Evolutionary conservation across 2,113 vertebrate species (phyloP).

Genomic region (Petrocephalus zakoni): DNA sequence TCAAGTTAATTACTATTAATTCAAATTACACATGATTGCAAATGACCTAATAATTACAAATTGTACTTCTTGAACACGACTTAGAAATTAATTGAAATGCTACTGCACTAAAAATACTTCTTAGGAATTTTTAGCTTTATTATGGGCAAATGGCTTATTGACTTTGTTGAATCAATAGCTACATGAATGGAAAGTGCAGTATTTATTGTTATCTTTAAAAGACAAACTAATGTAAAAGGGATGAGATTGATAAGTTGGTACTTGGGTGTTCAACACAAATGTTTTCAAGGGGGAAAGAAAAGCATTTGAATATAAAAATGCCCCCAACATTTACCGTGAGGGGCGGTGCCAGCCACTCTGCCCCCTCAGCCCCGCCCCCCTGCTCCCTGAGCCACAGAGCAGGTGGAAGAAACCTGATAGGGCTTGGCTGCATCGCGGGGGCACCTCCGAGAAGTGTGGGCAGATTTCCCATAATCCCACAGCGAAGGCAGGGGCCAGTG

Average conservation of each 20-base stretch:
- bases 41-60: constrained; percentile 14
- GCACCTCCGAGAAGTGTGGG: constrained; percentile 44
- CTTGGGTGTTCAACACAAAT: not conserved
- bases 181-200: not conserved
- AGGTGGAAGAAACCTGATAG: constrained; percentile 70
- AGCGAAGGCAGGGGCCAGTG: constrained; percentile 12
- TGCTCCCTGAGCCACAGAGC: constrained; percentile 54
- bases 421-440: constrained; percentile 41
- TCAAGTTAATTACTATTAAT: constrained; percentile 7
- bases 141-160: not conserved
- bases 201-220: not conserved
- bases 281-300: not conserved
- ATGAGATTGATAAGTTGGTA: not conserved
- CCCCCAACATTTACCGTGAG: not conserved
- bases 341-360: constrained; percentile 27
- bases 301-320: not conserved
- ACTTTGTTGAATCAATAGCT: not conserved
- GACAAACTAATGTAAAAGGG: not conserved
- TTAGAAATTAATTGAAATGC: constrained; percentile 10
- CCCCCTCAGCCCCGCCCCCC: constrained; percentile 37
- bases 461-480: constrained; percentile 51
- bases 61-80: constrained; percentile 3
- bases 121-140: not conserved
- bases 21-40: constrained; percentile 2
- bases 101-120: not conserved